phyloP scores from a whole-genome alignment of 2,888 invertebrate genomes.

The Chromoteleia sp. region DNA sequence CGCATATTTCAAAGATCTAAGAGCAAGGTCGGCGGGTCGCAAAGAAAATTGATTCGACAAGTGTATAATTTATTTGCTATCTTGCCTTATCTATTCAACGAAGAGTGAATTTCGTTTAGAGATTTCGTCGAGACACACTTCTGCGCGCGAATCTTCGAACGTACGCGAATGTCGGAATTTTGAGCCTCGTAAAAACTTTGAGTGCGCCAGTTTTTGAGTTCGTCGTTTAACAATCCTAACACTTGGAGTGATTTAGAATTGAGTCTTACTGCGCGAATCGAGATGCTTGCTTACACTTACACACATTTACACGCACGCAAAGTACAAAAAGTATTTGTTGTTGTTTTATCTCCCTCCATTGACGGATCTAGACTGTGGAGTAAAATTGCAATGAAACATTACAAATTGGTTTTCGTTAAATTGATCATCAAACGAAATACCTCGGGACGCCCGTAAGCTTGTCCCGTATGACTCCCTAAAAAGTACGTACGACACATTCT shows the following conservation, averaged over 20 bases:
- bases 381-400: constrained; percentile 44
- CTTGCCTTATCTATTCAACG: too few relatives aligned
- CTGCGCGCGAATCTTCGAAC: constrained; percentile 14
- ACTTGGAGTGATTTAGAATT: constrained; percentile 62
- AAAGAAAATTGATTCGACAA: constrained; percentile 7
- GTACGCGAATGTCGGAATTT: constrained; percentile 40
- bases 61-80: neutral
- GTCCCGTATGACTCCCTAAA: constrained; percentile 9
- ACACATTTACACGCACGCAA: constrained; percentile 59
- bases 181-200: constrained; percentile 51
- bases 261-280: constrained; percentile 52
- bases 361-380: constrained; percentile 40
- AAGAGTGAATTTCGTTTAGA: constrained; percentile 9
- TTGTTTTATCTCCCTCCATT: constrained; percentile 2
- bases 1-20: constrained; percentile 31
- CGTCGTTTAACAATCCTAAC: constrained; percentile 35
- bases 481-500: constrained; percentile 40
- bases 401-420: constrained; percentile 29
- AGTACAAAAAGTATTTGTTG: constrained; percentile 59
- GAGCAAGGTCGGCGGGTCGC: too few relatives aligned
- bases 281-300: constrained; percentile 53
- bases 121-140: constrained; percentile 28
- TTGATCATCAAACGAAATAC: constrained; percentile 27
- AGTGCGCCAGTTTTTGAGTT: constrained; percentile 26
- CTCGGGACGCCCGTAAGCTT: constrained; percentile 5